Conservation (phyloP, 1,140 invertebrate species). For the Neodiprion pinetum region DNA sequence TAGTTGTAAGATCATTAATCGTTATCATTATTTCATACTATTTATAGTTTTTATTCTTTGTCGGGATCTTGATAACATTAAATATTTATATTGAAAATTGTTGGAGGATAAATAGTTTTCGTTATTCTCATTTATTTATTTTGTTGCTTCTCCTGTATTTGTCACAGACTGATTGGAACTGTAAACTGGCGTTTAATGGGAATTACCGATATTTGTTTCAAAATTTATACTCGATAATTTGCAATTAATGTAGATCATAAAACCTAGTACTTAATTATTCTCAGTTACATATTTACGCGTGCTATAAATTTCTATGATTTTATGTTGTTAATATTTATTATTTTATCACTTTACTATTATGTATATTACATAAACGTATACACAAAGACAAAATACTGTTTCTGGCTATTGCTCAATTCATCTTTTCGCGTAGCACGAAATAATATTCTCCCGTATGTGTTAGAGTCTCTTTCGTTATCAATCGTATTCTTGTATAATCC, state of each 20-base stretch:
- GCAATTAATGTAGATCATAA: not conserved
- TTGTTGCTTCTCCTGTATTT: not conserved
- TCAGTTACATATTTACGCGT: not conserved
- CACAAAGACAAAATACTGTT: not conserved
- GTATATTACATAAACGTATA: not conserved
- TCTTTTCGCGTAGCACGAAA: not conserved
- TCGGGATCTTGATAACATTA: too few relatives aligned
- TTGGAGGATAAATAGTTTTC: not conserved
- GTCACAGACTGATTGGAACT: not conserved
- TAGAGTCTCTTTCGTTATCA: not conserved
- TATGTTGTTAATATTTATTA: not conserved
- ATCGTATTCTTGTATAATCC: not conserved
- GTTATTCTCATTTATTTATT: not conserved
- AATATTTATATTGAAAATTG: too few relatives aligned
- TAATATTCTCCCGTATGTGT: not conserved
- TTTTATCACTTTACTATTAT: not conserved
- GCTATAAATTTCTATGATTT: not conserved
- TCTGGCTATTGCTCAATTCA: not conserved
- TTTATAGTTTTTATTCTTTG: not conserved
- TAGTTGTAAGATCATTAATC: not conserved
- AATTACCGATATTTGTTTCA: not conserved
- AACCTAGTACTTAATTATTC: not conserved
- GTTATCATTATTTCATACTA: not conserved
- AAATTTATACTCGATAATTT: not conserved
- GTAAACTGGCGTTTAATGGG: not conserved